Evolutionary conservation across 2,797 vertebrate genomes (phyloP), one percentile per base, ranked within the genome.

Genomic region (Xenops minutus): DNA sequence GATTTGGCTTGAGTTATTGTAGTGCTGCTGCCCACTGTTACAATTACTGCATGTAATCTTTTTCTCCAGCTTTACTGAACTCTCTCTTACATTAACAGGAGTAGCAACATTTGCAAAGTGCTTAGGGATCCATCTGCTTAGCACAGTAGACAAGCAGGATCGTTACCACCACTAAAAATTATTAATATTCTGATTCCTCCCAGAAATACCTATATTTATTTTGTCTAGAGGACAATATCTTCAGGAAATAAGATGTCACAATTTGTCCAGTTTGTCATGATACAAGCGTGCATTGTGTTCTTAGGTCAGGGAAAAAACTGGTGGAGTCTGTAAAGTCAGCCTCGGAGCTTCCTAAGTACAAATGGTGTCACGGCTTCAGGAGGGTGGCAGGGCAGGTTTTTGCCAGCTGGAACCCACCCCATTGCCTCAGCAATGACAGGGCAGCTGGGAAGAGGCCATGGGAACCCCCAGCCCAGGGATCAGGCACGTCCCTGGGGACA

Each of bases 171-270:
- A 36, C 34, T 67, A 56, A 79, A 30, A 89, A 73, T 64, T 85
- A 73, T 56, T 12, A 88, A 66, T 17, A 18, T 73, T 59, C 22
- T 63, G 34, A 56, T 24, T 76, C 41, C 34, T 77, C 14, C 7
- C 51, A 88, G 63, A 88, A 92, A 87, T n/a, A 83, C 30, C 23
- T 44, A 6, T 18, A 56, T 67, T 90, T 92, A 43, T 79, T 92
- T 93, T 79, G 27, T 36, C 44, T 82, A 30, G 22, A 82, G 27
- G 17, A n/a, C n/a, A 27, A 51, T 51, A 7, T 44, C 89, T 85
- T 84, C 24, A 55, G 34, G 34, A 93, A 88, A 86, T 32, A 46
- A 88, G 48, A 29, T 24, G 27, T 41, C 22, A 59, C 41, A 54
- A n/a, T 71, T 81, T n/a, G 43, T 67, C 41, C 44, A 63, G n/a